Base-by-base conservation (phyloP, 30 jellyfish, hydroid and myxozoan genomes). In the Mastigias papua region DNA sequence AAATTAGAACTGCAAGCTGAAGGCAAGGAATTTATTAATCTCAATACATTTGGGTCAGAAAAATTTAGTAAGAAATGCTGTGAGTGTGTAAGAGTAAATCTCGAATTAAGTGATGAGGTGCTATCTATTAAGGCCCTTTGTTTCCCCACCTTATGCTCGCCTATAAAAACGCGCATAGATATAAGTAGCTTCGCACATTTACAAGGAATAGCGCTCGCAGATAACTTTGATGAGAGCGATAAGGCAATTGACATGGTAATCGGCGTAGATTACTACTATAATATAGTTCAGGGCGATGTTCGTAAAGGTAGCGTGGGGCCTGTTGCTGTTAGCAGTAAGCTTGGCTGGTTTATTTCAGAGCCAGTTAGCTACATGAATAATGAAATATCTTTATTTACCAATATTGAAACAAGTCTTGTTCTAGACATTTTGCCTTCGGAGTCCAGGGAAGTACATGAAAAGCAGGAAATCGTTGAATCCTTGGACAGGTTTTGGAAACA, bases 401-500 rank as follows among this genome's bases (percentile, higher is more conserved):
- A n/a, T n/a, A n/a, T n/a, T n/a, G n/a, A n/a, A n/a, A n/a, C n/a
- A n/a, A n/a, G n/a, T n/a, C n/a, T n/a, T n/a, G n/a, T n/a, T n/a
- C n/a, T n/a, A 37, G 90, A 79, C 31, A 8, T 8, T 2, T 16
- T 29, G 2, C 89, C 79, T 57, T 22, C 21, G 23, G 58, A 81
- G 21, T 2, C 34, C 81, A 79, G 33, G 58, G 65, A n/a, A 46
- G 31, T 4, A 42, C 7, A 54, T 25, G 25, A 54, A 21, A 19
- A 16, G 20, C 9, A 19, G 17, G 89, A 86, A 35, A 73, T 86
- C 28, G 46, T 62, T 8, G 83, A 86, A 20, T 86, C 94, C 23
- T 61, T 86, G 83, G 34, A 86, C 26, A 17, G 30, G 50, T 71
- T 54, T 69, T 86, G 82, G 94, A 74, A 73, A 74, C 94, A 86